Base-by-base conservation (phyloP, 2,113 vertebrate genomes). In the Oncorhynchus tshawytscha region DNA sequence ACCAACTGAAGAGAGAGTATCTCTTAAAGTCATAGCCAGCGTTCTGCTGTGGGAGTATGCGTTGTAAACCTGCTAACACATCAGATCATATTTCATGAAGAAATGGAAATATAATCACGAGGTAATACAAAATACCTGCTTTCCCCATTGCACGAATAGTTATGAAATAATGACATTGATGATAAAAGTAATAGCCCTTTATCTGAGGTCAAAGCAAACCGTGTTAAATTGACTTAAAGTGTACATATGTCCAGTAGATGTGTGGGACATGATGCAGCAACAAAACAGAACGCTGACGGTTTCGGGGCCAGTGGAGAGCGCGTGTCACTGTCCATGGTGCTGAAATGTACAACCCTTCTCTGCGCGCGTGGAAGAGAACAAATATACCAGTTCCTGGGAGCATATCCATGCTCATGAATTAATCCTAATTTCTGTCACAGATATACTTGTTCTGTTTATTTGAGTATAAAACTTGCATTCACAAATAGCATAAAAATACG, bases 1-100 rank as follows among this genome's bases (percentile, higher is more conserved):
- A 77, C 92, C 93, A 94, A 91, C 93, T 84, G 85, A 72, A 80
- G 71, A 20, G 13, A 1, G 45, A 31, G 64, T 54, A 4, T 16
- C 16, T 83, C 73, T 85, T 87, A 84, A 85, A 84, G 85, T 67
- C 16, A 74, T 71, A 82, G n/a, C 16, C 31, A 69, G 13, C 24
- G 1, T 67, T 25, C 45, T 70, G n/a, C n/a, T 20, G 5, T 20
- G 29, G 22, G 11, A 0, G 45, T 9, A 49, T 24, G 51, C 51
- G 16, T 54, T 18, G 51, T 18, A 54, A 54, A 18, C 51, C 15
- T 54, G 51, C 15, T 18, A 18, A 5, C 51, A 54, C 51, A 54
- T 54, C 51, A 54, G 16, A 2, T 54, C 1, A 3, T 54, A 18
- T 54, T 54, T 5, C 16, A 45, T 16, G 51, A 18, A 16, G 16